phyloP scores from a whole-genome alignment of 2,113 vertebrate genomes.

The Corydoras maculifer region DNA sequence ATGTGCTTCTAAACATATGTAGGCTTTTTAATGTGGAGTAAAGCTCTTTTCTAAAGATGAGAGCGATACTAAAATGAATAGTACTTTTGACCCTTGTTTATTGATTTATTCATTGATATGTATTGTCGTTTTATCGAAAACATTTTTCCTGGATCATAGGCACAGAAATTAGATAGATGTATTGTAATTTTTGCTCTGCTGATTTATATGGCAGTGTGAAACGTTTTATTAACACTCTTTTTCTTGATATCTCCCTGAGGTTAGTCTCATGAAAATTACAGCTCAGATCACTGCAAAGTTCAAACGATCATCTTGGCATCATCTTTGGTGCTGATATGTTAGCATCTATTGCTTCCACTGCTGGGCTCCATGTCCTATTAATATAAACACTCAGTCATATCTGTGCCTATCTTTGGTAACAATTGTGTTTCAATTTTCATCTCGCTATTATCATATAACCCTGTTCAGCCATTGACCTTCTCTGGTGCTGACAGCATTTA shows the following conservation, averaged over 20 bases:
- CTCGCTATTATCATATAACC: constrained; percentile 9
- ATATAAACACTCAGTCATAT: background rate
- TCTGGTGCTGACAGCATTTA: constrained; percentile 8
- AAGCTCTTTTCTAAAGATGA: too few relatives aligned
- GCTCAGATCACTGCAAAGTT: constrained; percentile 14
- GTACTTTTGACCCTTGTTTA: constrained; percentile 1
- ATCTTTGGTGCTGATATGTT: constrained; percentile 20
- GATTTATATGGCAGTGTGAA: constrained; percentile 14
- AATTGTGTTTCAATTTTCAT: constrained; percentile 14
- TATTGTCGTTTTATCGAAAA: background rate
- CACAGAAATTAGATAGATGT: constrained; percentile 6
- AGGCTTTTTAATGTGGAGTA: too few relatives aligned
- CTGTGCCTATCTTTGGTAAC: background rate
- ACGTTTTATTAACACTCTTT: constrained; percentile 17
- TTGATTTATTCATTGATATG: constrained; percentile 10
- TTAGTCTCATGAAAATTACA: constrained; percentile 28
- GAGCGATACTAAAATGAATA: background rate
- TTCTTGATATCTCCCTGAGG: constrained; percentile 18
- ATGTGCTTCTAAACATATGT: too few relatives aligned
- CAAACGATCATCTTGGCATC: constrained; percentile 13
- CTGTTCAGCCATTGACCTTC: constrained; percentile 8
- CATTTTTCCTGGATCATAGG: background rate
- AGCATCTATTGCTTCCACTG: background rate
- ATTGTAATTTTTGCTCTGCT: constrained; percentile 4
- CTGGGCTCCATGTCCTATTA: constrained; percentile 1